A percentile compares a stretch with the other conserved stretches of the same genome.
Conservation (phyloP, 2,888 invertebrate species). For the Gastracanthus pulcherrimus region DNA sequence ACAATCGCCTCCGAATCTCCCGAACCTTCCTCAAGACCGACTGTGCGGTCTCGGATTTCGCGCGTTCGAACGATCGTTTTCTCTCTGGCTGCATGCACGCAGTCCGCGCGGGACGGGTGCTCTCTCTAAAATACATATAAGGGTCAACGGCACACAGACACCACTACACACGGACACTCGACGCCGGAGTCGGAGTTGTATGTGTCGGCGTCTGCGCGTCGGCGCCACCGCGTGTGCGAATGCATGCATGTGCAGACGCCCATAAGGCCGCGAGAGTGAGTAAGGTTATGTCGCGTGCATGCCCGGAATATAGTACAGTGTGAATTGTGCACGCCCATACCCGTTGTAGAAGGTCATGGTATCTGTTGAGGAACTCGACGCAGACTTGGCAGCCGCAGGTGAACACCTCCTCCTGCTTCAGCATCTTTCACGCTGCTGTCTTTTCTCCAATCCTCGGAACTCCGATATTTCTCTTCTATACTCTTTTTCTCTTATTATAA, state of each 20-base stretch:
- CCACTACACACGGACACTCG: background rate
- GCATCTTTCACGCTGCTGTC: slow-evolving; percentile 78
- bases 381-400: slow-evolving; percentile 84
- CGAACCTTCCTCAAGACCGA: too few relatives aligned
- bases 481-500: too few relatives aligned
- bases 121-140: slow-evolving; percentile 37
- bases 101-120: too few relatives aligned
- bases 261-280: too few relatives aligned
- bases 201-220: background rate
- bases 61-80: too few relatives aligned
- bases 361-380: slow-evolving; percentile 86
- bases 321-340: too few relatives aligned
- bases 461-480: too few relatives aligned
- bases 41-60: background rate
- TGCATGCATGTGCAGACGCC: too few relatives aligned
- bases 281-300: too few relatives aligned
- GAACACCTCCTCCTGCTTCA: slow-evolving; percentile 82
- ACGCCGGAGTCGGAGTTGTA: background rate
- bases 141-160: slow-evolving; percentile 17
- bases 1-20: too few relatives aligned
- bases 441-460: background rate
- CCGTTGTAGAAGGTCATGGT: slow-evolving; percentile 85
- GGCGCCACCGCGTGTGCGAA: background rate
- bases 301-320: too few relatives aligned
- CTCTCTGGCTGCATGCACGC: background rate